These are phyloP conservation scores for Crocallis elinguaria DNA, from an alignment of 2,888 invertebrate species.

Conservation along the genomic window DNA sequence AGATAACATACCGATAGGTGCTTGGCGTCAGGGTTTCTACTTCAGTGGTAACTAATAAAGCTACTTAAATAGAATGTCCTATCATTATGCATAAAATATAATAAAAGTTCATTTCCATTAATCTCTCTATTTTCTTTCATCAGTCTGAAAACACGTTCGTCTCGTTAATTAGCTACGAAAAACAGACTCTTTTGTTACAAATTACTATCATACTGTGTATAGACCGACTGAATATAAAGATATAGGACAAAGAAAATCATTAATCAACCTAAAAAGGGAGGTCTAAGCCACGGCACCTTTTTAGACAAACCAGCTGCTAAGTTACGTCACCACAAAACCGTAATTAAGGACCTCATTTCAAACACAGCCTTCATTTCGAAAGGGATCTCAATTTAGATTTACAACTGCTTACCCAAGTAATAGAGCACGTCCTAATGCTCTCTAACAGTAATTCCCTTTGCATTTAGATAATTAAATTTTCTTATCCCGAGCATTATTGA, in stretches of 20 bases:
- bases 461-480: constrained; percentile 37
- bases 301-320: constrained; percentile 13
- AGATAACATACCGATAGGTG: too few relatives aligned
- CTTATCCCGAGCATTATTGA: constrained; percentile 28
- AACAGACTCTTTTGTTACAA: too few relatives aligned
- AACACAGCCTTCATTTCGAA: constrained; percentile 25
- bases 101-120: too few relatives aligned
- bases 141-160: too few relatives aligned
- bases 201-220: too few relatives aligned
- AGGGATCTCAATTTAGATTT: constrained; percentile 35
- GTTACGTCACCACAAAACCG: constrained; percentile 2
- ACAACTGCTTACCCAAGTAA: constrained; percentile 37
- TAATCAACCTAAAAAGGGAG: constrained; percentile 11
- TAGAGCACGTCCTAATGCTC: constrained; percentile 29
- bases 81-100: too few relatives aligned
- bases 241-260: constrained; percentile 9
- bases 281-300: constrained; percentile 5
- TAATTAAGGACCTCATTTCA: constrained; percentile 20
- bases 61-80: too few relatives aligned
- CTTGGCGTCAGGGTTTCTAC: too few relatives aligned
- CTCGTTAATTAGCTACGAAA: too few relatives aligned
- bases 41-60: too few relatives aligned
- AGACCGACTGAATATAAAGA: neutral
- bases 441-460: constrained; percentile 29
- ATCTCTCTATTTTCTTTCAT: too few relatives aligned